Conservation (phyloP, 2,113 vertebrate species). For the Oenanthe melanoleuca region DNA sequence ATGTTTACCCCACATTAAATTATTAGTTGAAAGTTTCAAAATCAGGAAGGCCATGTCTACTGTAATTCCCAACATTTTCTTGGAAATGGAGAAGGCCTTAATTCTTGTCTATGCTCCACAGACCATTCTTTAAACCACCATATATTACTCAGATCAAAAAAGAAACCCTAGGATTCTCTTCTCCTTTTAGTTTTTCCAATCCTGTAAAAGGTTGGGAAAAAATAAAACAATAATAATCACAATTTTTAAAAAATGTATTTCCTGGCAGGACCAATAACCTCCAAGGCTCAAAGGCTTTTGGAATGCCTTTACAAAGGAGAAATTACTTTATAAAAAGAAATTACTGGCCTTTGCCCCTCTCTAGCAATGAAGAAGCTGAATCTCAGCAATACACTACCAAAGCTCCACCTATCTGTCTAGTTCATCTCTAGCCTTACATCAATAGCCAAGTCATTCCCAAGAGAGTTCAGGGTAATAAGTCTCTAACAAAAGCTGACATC, state of each 20-base stretch:
- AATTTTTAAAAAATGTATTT: no score
- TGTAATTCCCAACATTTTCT: not conserved
- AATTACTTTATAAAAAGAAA: not conserved
- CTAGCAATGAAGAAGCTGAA: not conserved
- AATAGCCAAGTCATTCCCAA: not conserved
- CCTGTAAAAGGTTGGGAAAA: not conserved
- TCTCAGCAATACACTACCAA: not conserved
- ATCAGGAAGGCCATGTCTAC: not conserved
- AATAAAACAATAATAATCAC: not conserved
- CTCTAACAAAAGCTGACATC: not conserved
- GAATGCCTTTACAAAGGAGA: not conserved
- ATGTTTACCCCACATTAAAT: not conserved
- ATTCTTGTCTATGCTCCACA: not conserved
- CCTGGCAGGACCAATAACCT: not conserved
- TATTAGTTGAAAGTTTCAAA: not conserved
- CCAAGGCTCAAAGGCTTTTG: not conserved
- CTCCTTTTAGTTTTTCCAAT: not conserved
- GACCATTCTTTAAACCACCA: not conserved
- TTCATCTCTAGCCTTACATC: not conserved
- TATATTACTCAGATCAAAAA: not conserved
- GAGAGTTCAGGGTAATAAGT: not conserved
- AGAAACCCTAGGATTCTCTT: not conserved
- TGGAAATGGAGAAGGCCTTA: not conserved
- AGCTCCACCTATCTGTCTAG: not conserved
- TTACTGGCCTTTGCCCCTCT: not conserved